Percentiles rank a stretch among this genome's conserved stretches.
These are phyloP conservation scores for Morus bassanus DNA, from an alignment of 2,797 vertebrate species.

Conservation along the genomic window DNA sequence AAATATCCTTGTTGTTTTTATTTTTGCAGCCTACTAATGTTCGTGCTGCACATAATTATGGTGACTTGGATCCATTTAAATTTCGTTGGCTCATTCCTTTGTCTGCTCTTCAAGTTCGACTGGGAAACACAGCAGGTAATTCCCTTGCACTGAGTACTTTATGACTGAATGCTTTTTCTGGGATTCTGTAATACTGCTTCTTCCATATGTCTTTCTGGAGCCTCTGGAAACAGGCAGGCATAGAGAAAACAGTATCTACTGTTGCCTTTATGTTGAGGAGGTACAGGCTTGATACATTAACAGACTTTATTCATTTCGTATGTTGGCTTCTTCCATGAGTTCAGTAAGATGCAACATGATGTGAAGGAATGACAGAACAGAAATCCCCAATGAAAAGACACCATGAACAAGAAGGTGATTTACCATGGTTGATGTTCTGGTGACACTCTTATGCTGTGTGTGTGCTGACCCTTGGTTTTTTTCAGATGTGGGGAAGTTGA, in stretches of 20 bases:
- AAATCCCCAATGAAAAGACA: neutral
- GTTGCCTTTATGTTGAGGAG: neutral
- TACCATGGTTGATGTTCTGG: neutral
- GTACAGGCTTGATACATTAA: neutral
- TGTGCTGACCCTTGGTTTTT: neutral
- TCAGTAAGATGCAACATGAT: neutral
- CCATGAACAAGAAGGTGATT: neutral
- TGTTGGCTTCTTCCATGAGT: neutral
- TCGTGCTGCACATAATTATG: constrained; percentile 82
- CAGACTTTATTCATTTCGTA: neutral
- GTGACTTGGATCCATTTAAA: constrained; percentile 91
- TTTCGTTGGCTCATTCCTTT: constrained; percentile 97
- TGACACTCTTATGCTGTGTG: neutral
- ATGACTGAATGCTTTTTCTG: neutral
- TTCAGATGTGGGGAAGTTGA: neutral
- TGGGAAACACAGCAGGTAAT: constrained; percentile 93
- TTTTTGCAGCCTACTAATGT: constrained; percentile 76
- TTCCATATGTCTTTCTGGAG: neutral
- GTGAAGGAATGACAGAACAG: neutral
- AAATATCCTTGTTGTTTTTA: neutral
- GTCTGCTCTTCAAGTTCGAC: constrained; percentile 91
- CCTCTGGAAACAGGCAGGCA: neutral
- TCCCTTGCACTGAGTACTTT: neutral
- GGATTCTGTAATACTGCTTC: neutral
- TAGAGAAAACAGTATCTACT: neutral